These are phyloP conservation scores for Baccha elongata DNA, from an alignment of 2,888 invertebrate species.

Conservation along the genomic window DNA sequence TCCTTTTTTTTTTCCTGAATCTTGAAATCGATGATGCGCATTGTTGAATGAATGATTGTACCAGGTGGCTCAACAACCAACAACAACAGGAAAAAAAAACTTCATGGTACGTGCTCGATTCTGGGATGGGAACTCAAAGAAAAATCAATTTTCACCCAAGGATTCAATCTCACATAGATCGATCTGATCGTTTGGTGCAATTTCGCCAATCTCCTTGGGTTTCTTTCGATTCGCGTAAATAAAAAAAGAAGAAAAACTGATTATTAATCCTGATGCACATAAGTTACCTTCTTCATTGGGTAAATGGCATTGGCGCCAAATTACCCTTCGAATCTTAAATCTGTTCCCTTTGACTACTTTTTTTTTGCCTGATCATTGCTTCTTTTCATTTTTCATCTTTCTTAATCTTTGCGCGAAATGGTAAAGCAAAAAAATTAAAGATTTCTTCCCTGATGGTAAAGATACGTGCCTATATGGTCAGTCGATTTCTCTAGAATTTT, in stretches of 20 bases:
- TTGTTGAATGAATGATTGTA: conserved; percentile 49
- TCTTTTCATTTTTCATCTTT: conserved; percentile 71
- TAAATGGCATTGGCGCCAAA: conserved; percentile 69
- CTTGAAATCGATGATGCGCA: conserved; percentile 42
- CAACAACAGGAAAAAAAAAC: conserved; percentile 6
- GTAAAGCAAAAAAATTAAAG: conserved; percentile 16
- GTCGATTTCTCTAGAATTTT: conserved; percentile 17
- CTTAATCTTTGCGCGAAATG: conserved; percentile 51
- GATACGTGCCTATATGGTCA: conserved; percentile 62
- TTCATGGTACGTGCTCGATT: conserved; percentile 64
- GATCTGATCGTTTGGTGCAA: conserved; percentile 37
- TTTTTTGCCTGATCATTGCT: conserved; percentile 53
- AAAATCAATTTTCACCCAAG: conserved; percentile 48
- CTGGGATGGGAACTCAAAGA: not conserved
- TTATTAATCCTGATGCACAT: conserved; percentile 63
- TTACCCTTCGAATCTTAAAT: conserved; percentile 58
- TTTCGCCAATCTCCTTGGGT: conserved; percentile 53
- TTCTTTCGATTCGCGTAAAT: conserved; percentile 63
- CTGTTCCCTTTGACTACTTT: conserved; percentile 14
- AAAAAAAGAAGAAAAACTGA: conserved; percentile 53
- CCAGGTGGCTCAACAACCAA: conserved; percentile 61
- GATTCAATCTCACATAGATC: conserved; percentile 58
- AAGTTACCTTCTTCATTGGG: not conserved
- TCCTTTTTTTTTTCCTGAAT: conserved; percentile 37
- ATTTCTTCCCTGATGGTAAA: conserved; percentile 42